A percentile compares a stretch with the other conserved stretches of the same genome.
Conservation (phyloP, 1,140 invertebrate species). For the Eriocheir sinensis region DNA sequence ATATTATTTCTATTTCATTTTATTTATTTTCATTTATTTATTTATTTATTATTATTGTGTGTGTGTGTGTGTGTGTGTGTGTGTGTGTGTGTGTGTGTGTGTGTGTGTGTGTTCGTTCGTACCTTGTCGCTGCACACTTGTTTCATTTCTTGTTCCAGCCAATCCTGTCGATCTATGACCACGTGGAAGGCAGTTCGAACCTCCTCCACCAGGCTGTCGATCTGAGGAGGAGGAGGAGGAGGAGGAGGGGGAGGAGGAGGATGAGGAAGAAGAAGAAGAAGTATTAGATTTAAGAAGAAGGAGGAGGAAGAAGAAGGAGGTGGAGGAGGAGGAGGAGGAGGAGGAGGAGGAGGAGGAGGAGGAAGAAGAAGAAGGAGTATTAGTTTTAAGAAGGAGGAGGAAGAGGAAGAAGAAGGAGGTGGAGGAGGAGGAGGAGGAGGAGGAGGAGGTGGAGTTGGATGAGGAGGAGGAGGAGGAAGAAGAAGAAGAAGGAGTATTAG, state of each 20-base stretch:
- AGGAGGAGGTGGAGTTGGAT: no score
- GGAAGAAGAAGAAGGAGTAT: background rate
- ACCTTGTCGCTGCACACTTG: slow-evolving; percentile 85
- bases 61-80: background rate
- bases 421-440: background rate
- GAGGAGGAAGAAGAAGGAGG: background rate
- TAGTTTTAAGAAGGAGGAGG: background rate
- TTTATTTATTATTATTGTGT: no score
- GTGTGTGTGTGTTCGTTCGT: slow-evolving; percentile 43
- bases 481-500: background rate
- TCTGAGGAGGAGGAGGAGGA: slow-evolving; percentile 80
- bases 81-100: background rate
- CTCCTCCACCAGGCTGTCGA: slow-evolving; percentile 84
- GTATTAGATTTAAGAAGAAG: no score
- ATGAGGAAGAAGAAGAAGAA: no score
- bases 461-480: background rate
- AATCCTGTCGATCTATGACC: slow-evolving; percentile 84
- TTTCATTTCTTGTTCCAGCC: slow-evolving; percentile 86
- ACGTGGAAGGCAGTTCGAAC: slow-evolving; percentile 85
- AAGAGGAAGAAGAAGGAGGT: background rate
- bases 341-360: background rate
- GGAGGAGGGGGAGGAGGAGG: background rate
- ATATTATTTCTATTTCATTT: no score
- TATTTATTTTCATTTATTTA: no score
- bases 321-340: background rate